Percentiles rank a stretch among this genome's conserved stretches.
These are phyloP conservation scores for Lepidurus packardi DNA, from an alignment of 1,140 invertebrate genomes.

Conservation along the genomic window DNA sequence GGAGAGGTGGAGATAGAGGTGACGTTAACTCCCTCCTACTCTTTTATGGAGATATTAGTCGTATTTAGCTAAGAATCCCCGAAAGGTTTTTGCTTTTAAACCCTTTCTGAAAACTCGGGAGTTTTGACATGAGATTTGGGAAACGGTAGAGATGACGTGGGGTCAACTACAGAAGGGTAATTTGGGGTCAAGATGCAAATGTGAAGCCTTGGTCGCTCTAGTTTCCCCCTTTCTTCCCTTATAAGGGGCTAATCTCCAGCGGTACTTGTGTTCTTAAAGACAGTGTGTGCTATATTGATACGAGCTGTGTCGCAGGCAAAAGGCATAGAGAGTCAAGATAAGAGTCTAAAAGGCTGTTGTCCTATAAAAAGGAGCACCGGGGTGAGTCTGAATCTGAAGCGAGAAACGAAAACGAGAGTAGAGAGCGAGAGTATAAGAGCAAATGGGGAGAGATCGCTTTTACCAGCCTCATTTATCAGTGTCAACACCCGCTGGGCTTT, in stretches of 20 bases:
- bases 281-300: too few relatives aligned
- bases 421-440: neutral
- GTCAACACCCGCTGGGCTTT: conserved; percentile 17
- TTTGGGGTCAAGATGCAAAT: too few relatives aligned
- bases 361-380: neutral
- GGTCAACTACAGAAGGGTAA: too few relatives aligned
- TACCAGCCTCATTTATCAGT: conserved; percentile 2
- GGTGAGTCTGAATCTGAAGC: neutral
- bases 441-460: neutral
- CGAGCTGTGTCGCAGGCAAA: too few relatives aligned
- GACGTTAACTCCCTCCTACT: conserved; percentile 14
- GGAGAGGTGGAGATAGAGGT: neutral
- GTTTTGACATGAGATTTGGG: too few relatives aligned
- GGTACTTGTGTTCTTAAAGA: too few relatives aligned
- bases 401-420: neutral
- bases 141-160: too few relatives aligned
- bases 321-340: too few relatives aligned
- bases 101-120: too few relatives aligned
- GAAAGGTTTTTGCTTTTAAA: neutral
- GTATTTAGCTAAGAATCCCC: neutral
- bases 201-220: too few relatives aligned
- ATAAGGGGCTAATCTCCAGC: too few relatives aligned
- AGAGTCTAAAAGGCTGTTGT: neutral
- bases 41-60: conserved; percentile 16
- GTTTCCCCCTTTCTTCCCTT: too few relatives aligned